phyloP scores from a whole-genome alignment of 2,888 invertebrate genomes.

The Drosophila phalerata region DNA sequence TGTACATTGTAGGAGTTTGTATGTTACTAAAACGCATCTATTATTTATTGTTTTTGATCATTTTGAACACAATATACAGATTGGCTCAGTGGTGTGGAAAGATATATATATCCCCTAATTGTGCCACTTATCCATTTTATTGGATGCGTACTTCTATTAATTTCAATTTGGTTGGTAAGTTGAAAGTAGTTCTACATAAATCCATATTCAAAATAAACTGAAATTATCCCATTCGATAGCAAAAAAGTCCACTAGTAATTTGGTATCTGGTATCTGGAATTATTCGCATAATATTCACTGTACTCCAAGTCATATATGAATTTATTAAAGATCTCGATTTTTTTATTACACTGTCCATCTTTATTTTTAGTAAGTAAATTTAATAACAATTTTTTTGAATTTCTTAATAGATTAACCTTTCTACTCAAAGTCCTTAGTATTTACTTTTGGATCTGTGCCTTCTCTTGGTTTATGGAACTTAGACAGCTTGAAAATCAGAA shows the following conservation, averaged over 20 bases:
- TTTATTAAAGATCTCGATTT: too few relatives aligned
- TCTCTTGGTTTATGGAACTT: constrained; percentile 3
- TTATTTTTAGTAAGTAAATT: neutral
- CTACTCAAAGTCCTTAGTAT: neutral
- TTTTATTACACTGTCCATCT: neutral
- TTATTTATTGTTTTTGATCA: neutral
- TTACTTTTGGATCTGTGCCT: constrained; percentile 2
- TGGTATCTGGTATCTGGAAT: neutral
- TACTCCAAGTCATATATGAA: too few relatives aligned
- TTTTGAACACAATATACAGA: neutral
- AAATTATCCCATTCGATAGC: neutral
- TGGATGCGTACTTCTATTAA: neutral
- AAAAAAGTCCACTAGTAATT: neutral
- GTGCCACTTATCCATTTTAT: neutral
- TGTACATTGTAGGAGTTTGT: neutral
- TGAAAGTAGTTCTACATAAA: too few relatives aligned
- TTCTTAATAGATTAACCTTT: neutral
- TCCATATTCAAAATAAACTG: neutral
- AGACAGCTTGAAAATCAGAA: neutral
- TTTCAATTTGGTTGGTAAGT: constrained; percentile 4
- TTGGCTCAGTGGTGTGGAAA: neutral
- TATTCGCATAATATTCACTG: too few relatives aligned
- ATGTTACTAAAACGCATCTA: neutral
- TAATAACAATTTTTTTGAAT: too few relatives aligned
- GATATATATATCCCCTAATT: neutral